phyloP scores from a whole-genome alignment of 2,797 vertebrate genomes.

The Furcifer pardalis region DNA sequence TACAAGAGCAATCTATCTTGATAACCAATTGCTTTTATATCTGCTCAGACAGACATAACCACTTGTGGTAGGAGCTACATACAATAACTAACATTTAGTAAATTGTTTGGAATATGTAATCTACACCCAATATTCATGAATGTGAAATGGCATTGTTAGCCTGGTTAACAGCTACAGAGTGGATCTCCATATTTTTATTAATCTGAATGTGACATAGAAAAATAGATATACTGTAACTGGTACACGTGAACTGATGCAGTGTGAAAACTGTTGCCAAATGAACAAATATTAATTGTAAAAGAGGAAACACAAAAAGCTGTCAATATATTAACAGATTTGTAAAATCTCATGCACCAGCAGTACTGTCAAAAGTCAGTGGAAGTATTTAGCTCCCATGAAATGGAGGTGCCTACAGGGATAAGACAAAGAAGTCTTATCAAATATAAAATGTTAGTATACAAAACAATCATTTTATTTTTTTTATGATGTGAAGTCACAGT shows the following conservation, averaged over 20 bases:
- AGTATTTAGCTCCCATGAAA: background rate
- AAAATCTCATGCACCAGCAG: background rate
- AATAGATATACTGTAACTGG: no score
- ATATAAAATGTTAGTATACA: conserved; percentile 4
- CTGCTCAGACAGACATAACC: background rate
- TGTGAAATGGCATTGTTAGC: no score
- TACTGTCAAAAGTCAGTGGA: background rate
- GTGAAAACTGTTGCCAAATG: no score
- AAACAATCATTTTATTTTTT: background rate
- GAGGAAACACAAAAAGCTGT: background rate
- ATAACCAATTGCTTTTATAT: background rate
- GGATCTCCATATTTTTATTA: no score
- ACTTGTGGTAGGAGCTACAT: background rate
- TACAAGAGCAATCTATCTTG: background rate
- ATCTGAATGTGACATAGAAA: no score
- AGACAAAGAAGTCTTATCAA: conserved; percentile 15
- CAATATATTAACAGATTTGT: background rate
- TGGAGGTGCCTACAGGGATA: conserved; percentile 2
- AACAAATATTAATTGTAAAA: background rate
- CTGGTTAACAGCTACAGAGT: no score
- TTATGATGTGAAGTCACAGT: conserved; percentile 10
- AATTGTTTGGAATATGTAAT: background rate
- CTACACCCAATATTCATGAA: no score
- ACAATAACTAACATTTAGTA: background rate
- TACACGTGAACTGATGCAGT: no score